Conservation (phyloP, 2,888 invertebrate species). For the Amblyjoppa proteus region DNA sequence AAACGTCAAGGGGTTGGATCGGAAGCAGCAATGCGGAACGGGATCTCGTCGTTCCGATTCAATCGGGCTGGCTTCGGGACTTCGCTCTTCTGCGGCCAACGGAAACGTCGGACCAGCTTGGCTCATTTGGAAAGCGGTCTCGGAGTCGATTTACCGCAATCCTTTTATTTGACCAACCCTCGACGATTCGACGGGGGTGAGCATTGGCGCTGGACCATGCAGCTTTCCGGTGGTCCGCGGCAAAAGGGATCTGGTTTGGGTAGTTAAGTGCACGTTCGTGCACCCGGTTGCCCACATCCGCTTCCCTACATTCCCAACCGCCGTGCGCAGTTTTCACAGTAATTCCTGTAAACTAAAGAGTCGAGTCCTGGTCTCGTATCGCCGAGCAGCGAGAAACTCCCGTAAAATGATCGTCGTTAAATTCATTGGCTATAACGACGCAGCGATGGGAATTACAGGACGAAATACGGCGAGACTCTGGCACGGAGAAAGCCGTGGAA, state of each 20-base stretch:
- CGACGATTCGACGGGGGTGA: conserved; percentile 25
- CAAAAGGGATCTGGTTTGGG: conserved; percentile 20
- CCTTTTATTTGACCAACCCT: conserved; percentile 62
- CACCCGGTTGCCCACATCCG: conserved; percentile 35
- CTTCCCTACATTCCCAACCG: conserved; percentile 29
- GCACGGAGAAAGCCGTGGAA: no score
- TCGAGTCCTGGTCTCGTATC: conserved; percentile 28
- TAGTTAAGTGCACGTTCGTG: conserved; percentile 63
- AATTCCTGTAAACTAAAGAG: conserved; percentile 48
- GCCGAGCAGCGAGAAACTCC: neutral
- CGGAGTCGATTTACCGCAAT: conserved; percentile 64
- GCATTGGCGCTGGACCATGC: conserved; percentile 32
- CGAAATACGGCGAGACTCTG: neutral
- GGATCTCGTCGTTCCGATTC: conserved; percentile 56
- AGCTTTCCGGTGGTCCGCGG: conserved; percentile 2
- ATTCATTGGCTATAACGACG: no score
- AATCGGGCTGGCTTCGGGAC: conserved; percentile 22
- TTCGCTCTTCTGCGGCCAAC: conserved; percentile 45
- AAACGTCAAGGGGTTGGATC: conserved; percentile 27
- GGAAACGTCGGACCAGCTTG: conserved; percentile 60
- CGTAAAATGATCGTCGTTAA: conserved; percentile 23
- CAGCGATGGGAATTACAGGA: no score
- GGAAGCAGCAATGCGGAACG: conserved; percentile 57
- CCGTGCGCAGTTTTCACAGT: conserved; percentile 2
- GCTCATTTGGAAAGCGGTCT: conserved; percentile 60